A percentile compares a stretch with the other conserved stretches of the same genome.
Conservation (phyloP, 2,113 vertebrate genomes). For the Phalacrocorax brasilianus region DNA sequence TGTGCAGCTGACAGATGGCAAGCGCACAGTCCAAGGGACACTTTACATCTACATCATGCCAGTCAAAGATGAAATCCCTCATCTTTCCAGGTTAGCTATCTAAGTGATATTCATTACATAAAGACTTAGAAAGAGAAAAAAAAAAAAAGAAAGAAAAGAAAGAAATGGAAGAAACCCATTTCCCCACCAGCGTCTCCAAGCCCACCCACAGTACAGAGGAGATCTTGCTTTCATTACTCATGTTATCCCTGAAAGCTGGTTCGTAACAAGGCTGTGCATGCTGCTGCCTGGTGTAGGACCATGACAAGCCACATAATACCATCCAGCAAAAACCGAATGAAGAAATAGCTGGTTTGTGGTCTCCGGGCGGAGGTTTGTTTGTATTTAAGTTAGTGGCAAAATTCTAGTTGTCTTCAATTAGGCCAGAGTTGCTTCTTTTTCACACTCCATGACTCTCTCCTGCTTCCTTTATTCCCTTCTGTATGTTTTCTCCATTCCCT, state of each 20-base stretch:
- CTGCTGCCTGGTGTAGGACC: constrained; percentile 1
- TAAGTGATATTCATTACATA: constrained; percentile 67
- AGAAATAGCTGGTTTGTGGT: constrained; percentile 3
- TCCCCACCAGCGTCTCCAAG: neutral
- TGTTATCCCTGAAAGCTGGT: neutral
- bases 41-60: constrained; percentile 82
- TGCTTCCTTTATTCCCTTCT: neutral
- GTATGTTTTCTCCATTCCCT: constrained; percentile 6
- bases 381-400: constrained; percentile 2
- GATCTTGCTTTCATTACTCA: neutral
- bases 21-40: constrained; percentile 81
- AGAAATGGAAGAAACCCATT: neutral
- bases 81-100: constrained; percentile 77
- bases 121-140: neutral
- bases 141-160: neutral
- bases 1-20: constrained; percentile 88
- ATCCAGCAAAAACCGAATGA: neutral
- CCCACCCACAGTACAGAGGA: neutral
- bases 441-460: neutral
- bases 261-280: neutral
- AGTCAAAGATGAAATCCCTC: constrained; percentile 85
- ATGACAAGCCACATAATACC: neutral
- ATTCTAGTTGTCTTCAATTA: constrained; percentile 6
- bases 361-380: neutral
- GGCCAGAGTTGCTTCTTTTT: neutral